These are phyloP conservation scores for Gonioctena quinquepunctata DNA, from an alignment of 1,140 invertebrate species.

Conservation along the genomic window DNA sequence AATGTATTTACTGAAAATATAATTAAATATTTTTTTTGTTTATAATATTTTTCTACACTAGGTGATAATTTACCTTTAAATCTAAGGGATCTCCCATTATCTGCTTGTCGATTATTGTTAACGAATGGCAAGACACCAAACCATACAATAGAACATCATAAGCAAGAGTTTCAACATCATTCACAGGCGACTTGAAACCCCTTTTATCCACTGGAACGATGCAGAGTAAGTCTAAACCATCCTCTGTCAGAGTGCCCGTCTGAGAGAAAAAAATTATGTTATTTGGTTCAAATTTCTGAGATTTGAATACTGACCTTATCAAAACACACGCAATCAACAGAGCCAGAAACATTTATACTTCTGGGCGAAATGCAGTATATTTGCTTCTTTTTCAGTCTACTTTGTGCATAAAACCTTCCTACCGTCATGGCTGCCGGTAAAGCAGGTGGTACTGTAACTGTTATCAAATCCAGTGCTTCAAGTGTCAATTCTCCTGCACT, in stretches of 20 bases:
- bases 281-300: too few relatives aligned
- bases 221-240: constrained; percentile 86
- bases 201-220: constrained; percentile 67
- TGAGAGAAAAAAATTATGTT: constrained; percentile 51
- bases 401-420: constrained; percentile 89
- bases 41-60: too few relatives aligned
- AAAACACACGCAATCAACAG: constrained; percentile 94
- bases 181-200: constrained; percentile 62
- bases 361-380: constrained; percentile 95
- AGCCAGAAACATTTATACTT: constrained; percentile 93
- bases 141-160: constrained; percentile 68
- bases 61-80: constrained; percentile 71
- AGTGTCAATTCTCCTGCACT: constrained; percentile 68
- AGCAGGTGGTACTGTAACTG: constrained; percentile 91
- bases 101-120: constrained; percentile 81
- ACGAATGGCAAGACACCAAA: constrained; percentile 88
- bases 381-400: constrained; percentile 74
- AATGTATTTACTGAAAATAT: too few relatives aligned
- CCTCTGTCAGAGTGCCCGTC: constrained; percentile 90
- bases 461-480: constrained; percentile 87
- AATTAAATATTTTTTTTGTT: too few relatives aligned
- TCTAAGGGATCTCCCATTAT: constrained; percentile 92
- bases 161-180: constrained; percentile 60
- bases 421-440: constrained; percentile 94
- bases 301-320: constrained; percentile 84